Evolutionary conservation across 2,113 vertebrate genomes (phyloP).

Genomic region (human): DNA sequence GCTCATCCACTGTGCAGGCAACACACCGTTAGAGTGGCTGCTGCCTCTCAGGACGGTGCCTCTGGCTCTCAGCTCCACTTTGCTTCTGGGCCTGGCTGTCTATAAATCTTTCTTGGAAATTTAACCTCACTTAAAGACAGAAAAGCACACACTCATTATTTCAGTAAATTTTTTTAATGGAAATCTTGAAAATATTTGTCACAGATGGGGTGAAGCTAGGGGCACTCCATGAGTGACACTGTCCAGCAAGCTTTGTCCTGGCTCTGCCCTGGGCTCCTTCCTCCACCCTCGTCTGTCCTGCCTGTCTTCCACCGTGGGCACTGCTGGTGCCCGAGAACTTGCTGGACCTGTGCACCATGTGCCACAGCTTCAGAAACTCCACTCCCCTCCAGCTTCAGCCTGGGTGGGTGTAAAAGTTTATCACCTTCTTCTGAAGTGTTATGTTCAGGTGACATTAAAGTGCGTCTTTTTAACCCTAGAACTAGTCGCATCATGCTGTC

Average conservation of each 20-base stretch:
- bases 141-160: neutral
- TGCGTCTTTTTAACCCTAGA: neutral
- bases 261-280: accelerated
- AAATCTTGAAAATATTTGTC: neutral
- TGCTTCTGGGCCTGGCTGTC: neutral
- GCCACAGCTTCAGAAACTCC: neutral
- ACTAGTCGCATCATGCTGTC: too few relatives aligned
- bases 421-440: neutral
- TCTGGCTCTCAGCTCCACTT: accelerated
- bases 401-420: neutral
- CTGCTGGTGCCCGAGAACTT: neutral
- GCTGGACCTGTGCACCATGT: accelerated
- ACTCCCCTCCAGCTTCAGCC: neutral
- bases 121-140: neutral
- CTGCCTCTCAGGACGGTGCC: accelerated
- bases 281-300: neutral
- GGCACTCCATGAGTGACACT: accelerated
- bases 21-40: accelerated
- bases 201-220: accelerated
- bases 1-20: accelerated
- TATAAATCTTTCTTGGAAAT: neutral
- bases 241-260: neutral
- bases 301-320: accelerated
- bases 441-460: neutral
- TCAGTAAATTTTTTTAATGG: neutral